Percentiles rank a stretch among this genome's conserved stretches.
Conservation (phyloP, 2,797 vertebrate species). For the Iguana delicatissima region DNA sequence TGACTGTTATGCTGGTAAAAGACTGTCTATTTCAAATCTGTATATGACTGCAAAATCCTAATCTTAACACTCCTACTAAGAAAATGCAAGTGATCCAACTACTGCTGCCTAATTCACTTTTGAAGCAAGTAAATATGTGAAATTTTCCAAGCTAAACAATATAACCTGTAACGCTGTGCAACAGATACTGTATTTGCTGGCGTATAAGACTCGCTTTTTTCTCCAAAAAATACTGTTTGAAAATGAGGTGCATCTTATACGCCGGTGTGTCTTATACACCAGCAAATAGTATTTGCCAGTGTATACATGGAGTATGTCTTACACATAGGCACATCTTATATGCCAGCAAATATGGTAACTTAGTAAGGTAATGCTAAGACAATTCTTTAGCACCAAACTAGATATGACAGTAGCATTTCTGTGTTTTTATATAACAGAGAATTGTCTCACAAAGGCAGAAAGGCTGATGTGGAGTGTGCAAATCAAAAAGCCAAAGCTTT, state of each 20-base stretch:
- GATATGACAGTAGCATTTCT: neutral
- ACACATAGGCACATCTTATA: too few relatives aligned
- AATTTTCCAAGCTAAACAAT: conserved; percentile 34
- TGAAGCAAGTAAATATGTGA: neutral
- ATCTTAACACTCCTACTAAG: neutral
- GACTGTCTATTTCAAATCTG: neutral
- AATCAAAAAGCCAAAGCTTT: neutral
- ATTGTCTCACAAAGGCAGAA: neutral
- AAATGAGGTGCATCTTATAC: too few relatives aligned
- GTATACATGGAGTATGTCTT: too few relatives aligned
- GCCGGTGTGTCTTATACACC: too few relatives aligned
- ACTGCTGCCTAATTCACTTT: neutral
- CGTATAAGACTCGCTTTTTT: too few relatives aligned
- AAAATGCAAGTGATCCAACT: neutral
- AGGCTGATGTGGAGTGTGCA: neutral
- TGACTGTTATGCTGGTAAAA: neutral
- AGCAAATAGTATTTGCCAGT: too few relatives aligned
- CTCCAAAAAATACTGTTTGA: too few relatives aligned
- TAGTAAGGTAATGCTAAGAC: neutral
- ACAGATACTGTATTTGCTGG: neutral
- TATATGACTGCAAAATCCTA: neutral
- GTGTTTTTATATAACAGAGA: neutral
- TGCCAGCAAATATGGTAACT: neutral
- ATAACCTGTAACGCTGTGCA: conserved; percentile 25
- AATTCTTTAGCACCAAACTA: neutral